Percentiles rank a stretch among this genome's conserved stretches.
Conservation (phyloP, 2,113 vertebrate genomes). For the Sturnus vulgaris region DNA sequence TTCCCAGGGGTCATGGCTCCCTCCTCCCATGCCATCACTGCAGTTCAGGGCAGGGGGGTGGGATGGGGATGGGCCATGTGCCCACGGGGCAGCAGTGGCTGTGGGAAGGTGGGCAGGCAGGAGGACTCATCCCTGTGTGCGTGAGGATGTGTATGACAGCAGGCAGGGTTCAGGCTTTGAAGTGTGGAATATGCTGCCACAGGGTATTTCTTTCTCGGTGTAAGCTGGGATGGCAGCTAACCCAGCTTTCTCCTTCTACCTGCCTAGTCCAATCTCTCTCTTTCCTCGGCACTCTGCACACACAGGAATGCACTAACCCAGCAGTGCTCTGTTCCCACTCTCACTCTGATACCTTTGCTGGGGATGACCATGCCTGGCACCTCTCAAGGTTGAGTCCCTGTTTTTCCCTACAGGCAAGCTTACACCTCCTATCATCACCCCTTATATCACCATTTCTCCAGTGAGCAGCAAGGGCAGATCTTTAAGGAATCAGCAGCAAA, state of each 20-base stretch:
- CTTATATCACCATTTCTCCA: neutral
- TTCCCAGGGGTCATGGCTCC: neutral
- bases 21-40: neutral
- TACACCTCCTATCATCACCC: neutral
- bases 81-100: neutral
- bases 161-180: slow-evolving; percentile 15
- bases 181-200: slow-evolving; percentile 57
- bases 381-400: neutral
- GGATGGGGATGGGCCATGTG: neutral
- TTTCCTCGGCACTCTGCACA: neutral
- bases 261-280: slow-evolving; percentile 51
- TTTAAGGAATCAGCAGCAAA: neutral
- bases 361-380: neutral
- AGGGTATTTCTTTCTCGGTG: slow-evolving; percentile 16
- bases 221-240: slow-evolving; percentile 61
- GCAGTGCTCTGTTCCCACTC: neutral
- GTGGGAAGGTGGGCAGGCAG: neutral
- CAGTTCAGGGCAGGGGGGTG: neutral
- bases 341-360: neutral
- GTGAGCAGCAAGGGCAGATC: neutral
- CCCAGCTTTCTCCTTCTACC: slow-evolving; percentile 69
- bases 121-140: neutral
- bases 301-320: neutral
- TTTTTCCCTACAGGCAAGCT: neutral
- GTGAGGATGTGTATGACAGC: neutral